Evolutionary conservation across 2,888 invertebrate genomes (phyloP), one percentile per base, ranked within the genome.

Genomic region (Andrena flavipes): DNA sequence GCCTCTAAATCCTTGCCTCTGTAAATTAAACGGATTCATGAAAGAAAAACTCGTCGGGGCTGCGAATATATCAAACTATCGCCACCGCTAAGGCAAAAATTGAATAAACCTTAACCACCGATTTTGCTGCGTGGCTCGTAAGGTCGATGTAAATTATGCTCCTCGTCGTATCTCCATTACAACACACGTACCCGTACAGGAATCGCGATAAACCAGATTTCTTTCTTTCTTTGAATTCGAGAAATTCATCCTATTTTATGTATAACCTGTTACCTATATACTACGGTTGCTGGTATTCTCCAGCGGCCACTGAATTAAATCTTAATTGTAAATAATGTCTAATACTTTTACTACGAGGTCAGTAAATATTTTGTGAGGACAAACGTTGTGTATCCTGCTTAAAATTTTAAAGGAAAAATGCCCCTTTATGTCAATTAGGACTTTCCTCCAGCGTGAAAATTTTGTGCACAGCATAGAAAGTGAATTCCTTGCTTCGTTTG

Each of bases 21-120:
- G 30, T 13, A 63, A 51, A 67, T 67, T 67, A 33, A 67, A 54
- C 20, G 30, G 30, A 54, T 67, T 67, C 20, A 30, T 51, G 67
- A 67, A 54, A 67, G 51, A 20, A 54, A 65, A 60, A 30, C 30
- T 60, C 8, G 30, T 26, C 30, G n/a, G n/a, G 30, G 13, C n/a
- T 7, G 6, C 2, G 30, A 33, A 30, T 60, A 29, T 26, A 60
- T 30, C 30, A n/a, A 60, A 16, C 30, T 60, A 60, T 30, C 60
- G n/a, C 30, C 30, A 30, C 8, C 2, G 8, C 30, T 16, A 8
- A 10, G 60, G 30, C 13, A 60, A 56, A 56, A 56, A 56, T 20
- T 20, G 23, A 56, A 56, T 23, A 26, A 60, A 60, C 8, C 16
- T 60, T 60, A n/a, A 60, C 60, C 60, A 30, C 30, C 30, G 30